Conservation (phyloP, 2,888 invertebrate genomes). For the Pseudococcus jackbeardsleyi region DNA sequence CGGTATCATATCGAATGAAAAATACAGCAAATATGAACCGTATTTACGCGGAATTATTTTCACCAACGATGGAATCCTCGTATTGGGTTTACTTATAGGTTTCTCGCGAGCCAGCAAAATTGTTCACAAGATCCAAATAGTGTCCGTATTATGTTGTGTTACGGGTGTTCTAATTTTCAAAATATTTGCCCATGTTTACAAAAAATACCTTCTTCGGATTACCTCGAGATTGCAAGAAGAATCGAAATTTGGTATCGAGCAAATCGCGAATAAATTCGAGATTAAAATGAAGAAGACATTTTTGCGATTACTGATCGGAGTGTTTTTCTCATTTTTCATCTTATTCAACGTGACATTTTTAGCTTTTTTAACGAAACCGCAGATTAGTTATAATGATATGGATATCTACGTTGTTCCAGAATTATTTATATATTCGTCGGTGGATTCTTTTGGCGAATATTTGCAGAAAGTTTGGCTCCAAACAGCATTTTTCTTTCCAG, state of each 20-base stretch:
- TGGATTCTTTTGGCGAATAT: conserved; percentile 24
- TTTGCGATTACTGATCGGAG: not conserved
- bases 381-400: conserved; percentile 6
- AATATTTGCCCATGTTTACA: not conserved
- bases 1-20: not conserved
- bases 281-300: not conserved
- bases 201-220: not conserved
- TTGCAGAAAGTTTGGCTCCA: not conserved
- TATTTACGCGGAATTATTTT: not conserved
- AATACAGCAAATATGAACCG: not conserved
- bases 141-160: not conserved
- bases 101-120: not conserved
- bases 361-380: not conserved
- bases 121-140: not conserved
- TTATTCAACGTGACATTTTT: conserved; percentile 15
- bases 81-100: not conserved
- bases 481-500: not conserved
- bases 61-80: not conserved
- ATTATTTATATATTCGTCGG: not conserved
- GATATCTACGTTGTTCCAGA: conserved; percentile 32
- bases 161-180: not conserved
- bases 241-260: not conserved
- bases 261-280: not conserved
- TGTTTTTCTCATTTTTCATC: not conserved
- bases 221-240: not conserved